Percentiles rank a stretch among this genome's conserved stretches.
Conservation (phyloP, 2,888 invertebrate species). For the Panzeria rudis region DNA sequence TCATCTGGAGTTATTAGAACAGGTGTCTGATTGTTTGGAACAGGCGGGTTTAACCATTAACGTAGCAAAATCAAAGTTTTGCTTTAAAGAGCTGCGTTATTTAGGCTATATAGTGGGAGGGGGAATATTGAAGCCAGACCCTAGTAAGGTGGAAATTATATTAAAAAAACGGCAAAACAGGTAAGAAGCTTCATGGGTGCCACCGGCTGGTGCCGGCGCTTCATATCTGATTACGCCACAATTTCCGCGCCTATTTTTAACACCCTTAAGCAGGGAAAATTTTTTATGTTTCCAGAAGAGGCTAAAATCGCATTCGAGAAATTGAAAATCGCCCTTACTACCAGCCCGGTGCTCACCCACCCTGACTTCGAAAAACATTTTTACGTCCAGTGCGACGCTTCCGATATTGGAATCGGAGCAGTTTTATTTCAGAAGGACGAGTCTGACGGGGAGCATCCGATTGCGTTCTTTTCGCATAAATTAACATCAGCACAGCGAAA, state of each 20-base stretch:
- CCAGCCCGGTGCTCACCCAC: not conserved
- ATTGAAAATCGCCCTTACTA: not conserved
- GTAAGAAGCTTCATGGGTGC: too few relatives aligned
- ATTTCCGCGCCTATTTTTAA: too few relatives aligned
- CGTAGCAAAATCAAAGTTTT: too few relatives aligned
- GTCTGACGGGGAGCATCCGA: constrained; percentile 3
- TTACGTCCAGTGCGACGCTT: constrained; percentile 32
- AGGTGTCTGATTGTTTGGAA: not conserved
- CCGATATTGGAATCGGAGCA: constrained; percentile 36
- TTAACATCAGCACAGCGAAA: not conserved
- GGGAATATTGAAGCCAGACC: not conserved
- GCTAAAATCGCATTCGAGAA: not conserved
- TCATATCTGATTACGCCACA: too few relatives aligned
- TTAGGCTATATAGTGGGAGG: not conserved
- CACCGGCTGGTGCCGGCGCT: too few relatives aligned
- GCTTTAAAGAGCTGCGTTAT: too few relatives aligned
- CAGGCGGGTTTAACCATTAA: too few relatives aligned
- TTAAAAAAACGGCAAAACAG: not conserved
- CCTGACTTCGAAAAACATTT: constrained; percentile 13
- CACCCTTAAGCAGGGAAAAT: too few relatives aligned
- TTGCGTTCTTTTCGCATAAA: constrained; percentile 15
- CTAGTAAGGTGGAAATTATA: not conserved
- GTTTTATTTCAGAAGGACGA: not conserved
- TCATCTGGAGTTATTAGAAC: too few relatives aligned
- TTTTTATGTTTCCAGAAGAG: not conserved